These are phyloP conservation scores for Drosophila koepferae DNA, from an alignment of 2,888 invertebrate species.

Conservation along the genomic window DNA sequence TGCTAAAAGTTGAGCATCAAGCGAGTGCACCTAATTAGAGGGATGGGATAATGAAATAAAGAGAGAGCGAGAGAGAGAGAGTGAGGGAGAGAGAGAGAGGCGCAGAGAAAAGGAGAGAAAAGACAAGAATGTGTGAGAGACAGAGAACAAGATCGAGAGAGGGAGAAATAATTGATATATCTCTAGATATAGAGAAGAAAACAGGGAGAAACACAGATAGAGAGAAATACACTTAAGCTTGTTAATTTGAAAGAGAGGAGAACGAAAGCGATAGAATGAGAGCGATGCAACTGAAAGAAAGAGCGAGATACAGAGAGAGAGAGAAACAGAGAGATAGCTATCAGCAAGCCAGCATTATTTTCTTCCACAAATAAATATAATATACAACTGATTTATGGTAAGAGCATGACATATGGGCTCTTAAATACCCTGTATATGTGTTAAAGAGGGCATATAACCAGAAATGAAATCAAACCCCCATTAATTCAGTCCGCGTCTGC, in stretches of 20 bases:
- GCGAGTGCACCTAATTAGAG: constrained; percentile 54
- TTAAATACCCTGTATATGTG: not conserved
- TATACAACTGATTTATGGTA: not conserved
- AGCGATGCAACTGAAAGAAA: not conserved
- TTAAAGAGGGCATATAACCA: not conserved
- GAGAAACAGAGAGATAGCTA: not conserved
- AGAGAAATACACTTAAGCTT: not conserved
- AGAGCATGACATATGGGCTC: not conserved
- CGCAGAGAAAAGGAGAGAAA: not conserved
- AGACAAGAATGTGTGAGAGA: not conserved
- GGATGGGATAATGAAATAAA: not conserved
- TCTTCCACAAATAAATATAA: not conserved
- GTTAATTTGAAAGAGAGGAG: too few species aligned
- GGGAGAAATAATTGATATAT: not conserved
- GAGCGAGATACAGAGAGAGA: not conserved
- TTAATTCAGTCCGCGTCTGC: not conserved
- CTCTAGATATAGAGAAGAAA: too few species aligned
- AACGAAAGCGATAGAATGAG: not conserved
- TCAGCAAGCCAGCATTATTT: not conserved
- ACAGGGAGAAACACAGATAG: not conserved
- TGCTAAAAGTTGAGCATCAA: constrained; percentile 31
- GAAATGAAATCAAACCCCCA: not conserved
- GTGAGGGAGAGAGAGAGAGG: not conserved
- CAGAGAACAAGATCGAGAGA: not conserved
- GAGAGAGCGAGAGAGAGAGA: not conserved